These are phyloP conservation scores for Zaprionus taronus DNA, from an alignment of 1,140 invertebrate species.

Conservation along the genomic window DNA sequence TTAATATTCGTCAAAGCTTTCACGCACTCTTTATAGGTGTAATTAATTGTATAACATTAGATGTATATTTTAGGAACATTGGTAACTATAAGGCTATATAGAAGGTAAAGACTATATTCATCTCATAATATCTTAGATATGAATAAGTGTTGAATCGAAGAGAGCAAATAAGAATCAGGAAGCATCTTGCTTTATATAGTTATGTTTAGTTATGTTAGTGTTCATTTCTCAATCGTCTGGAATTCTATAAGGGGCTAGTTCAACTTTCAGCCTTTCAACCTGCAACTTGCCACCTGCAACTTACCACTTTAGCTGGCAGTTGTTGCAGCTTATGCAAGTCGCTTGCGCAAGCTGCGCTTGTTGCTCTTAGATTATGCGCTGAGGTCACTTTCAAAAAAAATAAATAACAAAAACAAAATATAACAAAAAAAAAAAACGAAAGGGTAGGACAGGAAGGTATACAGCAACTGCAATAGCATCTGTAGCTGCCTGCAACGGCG, in stretches of 20 bases:
- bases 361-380: slow-evolving; percentile 1
- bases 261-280: neutral
- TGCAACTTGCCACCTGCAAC: neutral
- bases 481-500: neutral
- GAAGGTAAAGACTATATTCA: no score
- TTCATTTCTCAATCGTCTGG: no score
- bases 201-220: no score
- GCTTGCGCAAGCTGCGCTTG: slow-evolving; percentile 48
- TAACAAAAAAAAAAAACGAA: slow-evolving; percentile 3
- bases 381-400: slow-evolving; percentile 64
- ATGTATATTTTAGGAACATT: no score
- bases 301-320: neutral
- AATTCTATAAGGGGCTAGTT: neutral
- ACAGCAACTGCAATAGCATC: neutral
- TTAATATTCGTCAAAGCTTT: no score
- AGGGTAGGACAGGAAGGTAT: neutral
- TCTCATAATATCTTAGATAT: no score
- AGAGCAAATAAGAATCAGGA: no score
- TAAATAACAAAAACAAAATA: slow-evolving; percentile 14
- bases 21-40: no score
- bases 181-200: no score
- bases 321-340: slow-evolving; percentile 7
- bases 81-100: no score
- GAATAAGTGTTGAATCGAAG: no score
- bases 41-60: no score